Evolutionary conservation across 2,888 invertebrate species (phyloP).

Genomic region (Mactromeris polynyma): DNA sequence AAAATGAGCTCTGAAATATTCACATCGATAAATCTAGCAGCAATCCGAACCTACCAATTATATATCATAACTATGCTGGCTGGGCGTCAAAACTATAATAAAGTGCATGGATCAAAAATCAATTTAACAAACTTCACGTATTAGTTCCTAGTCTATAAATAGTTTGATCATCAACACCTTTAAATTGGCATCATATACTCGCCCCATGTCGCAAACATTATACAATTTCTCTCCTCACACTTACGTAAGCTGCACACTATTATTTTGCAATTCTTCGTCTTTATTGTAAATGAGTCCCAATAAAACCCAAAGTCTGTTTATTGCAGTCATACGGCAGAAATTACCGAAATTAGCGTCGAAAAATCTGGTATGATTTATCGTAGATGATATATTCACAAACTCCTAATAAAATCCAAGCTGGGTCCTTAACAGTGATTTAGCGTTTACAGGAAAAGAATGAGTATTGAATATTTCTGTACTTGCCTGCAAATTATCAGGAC

Average conservation of each 20-base stretch:
- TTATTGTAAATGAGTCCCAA: slow-evolving; percentile 49
- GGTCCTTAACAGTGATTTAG: slow-evolving; percentile 61
- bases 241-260: slow-evolving; percentile 47
- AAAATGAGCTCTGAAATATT: not conserved
- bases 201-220: slow-evolving; percentile 22
- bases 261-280: slow-evolving; percentile 53
- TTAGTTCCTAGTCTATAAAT: not conserved
- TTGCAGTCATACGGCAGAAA: slow-evolving; percentile 58
- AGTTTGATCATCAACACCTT: slow-evolving; percentile 4
- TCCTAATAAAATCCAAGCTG: slow-evolving; percentile 55
- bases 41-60: not conserved
- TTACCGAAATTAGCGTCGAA: slow-evolving; percentile 46
- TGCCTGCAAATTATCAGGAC: not conserved
- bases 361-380: slow-evolving; percentile 63
- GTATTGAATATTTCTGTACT: not conserved
- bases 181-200: not conserved
- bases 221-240: slow-evolving; percentile 63
- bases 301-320: slow-evolving; percentile 58
- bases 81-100: not conserved
- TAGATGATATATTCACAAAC: slow-evolving; percentile 53
- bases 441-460: slow-evolving; percentile 41
- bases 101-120: slow-evolving; percentile 11
- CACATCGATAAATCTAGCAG: not conserved
- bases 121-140: not conserved
- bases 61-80: not conserved